Percentiles rank a stretch among this genome's conserved stretches.
These are phyloP conservation scores for Drosophila crucigera DNA, from an alignment of 2,888 invertebrate genomes.

Conservation along the genomic window DNA sequence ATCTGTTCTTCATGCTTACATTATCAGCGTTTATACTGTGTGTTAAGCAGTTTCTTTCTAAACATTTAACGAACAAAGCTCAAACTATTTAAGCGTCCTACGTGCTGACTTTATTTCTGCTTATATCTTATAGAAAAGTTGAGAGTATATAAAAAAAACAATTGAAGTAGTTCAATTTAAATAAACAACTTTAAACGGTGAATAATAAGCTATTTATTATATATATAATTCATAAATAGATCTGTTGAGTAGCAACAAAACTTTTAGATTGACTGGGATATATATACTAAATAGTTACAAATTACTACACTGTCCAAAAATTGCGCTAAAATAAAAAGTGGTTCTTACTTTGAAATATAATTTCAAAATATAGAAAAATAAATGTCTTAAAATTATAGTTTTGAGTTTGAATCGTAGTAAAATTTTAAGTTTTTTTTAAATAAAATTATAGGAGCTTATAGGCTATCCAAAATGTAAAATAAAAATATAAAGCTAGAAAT, in stretches of 20 bases:
- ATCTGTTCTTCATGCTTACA: not conserved
- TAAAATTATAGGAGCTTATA: not conserved
- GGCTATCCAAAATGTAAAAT: not conserved
- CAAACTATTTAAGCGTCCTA: not conserved
- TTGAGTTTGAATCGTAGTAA: not conserved
- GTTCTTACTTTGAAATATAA: not conserved
- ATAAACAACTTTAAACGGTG: slow-evolving; percentile 21
- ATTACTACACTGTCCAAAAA: not conserved
- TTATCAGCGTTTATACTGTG: not conserved
- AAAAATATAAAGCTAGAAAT: not conserved
- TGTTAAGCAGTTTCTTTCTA: not conserved
- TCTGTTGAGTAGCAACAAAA: slow-evolving; percentile 29
- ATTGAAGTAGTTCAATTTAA: not conserved
- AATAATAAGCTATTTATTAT: slow-evolving; percentile 44
- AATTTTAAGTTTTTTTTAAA: not conserved
- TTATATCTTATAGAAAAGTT: not conserved
- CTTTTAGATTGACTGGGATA: slow-evolving; percentile 15
- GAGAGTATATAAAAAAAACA: not conserved
- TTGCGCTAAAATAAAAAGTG: not conserved
- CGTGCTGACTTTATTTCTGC: not conserved
- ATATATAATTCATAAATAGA: slow-evolving; percentile 22
- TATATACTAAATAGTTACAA: not conserved
- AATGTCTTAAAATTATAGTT: not conserved
- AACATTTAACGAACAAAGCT: not conserved
- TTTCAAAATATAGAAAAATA: not conserved